Evolutionary conservation across 37 sponge, comb jelly and placozoan genomes (phyloP).

Genomic region (Mnemiopsis leidyi): DNA sequence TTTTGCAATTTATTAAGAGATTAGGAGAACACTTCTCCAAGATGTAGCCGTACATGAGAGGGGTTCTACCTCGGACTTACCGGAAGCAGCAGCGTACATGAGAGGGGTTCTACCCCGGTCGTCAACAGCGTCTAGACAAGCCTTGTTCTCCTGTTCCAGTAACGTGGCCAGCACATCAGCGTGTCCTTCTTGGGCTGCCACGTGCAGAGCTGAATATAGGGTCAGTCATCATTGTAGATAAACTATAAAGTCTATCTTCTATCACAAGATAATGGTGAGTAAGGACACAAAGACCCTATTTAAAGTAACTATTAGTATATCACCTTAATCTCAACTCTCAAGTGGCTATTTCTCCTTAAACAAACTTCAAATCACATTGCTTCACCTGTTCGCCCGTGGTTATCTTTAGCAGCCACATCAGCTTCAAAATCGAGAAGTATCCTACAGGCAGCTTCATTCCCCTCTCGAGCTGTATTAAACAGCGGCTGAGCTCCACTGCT

Average conservation of each 20-base stretch:
- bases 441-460: slow-evolving; percentile 32
- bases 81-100: slow-evolving; percentile 60
- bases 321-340: too few relatives aligned
- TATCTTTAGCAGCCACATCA: slow-evolving; percentile 45
- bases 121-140: not conserved
- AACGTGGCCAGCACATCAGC: slow-evolving; percentile 3
- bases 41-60: too few relatives aligned
- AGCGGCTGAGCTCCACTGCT: slow-evolving; percentile 58
- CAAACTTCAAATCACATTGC: too few relatives aligned
- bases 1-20: too few relatives aligned
- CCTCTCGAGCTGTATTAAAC: slow-evolving; percentile 32
- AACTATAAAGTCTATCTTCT: too few relatives aligned
- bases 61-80: too few relatives aligned
- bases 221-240: too few relatives aligned
- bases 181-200: slow-evolving; percentile 62
- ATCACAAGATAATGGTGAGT: too few relatives aligned
- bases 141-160: slow-evolving; percentile 23
- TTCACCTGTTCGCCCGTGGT: slow-evolving; percentile 58
- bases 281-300: too few relatives aligned
- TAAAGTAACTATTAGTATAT: too few relatives aligned
- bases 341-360: too few relatives aligned
- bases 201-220: slow-evolving; percentile 47
- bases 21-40: too few relatives aligned
- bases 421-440: slow-evolving; percentile 39
- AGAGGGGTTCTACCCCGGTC: slow-evolving; percentile 61